A percentile compares a stretch with the other conserved stretches of the same genome.
Evolutionary conservation across 2,888 invertebrate genomes (phyloP).

Genomic region (Agrenia bidenticulata): DNA sequence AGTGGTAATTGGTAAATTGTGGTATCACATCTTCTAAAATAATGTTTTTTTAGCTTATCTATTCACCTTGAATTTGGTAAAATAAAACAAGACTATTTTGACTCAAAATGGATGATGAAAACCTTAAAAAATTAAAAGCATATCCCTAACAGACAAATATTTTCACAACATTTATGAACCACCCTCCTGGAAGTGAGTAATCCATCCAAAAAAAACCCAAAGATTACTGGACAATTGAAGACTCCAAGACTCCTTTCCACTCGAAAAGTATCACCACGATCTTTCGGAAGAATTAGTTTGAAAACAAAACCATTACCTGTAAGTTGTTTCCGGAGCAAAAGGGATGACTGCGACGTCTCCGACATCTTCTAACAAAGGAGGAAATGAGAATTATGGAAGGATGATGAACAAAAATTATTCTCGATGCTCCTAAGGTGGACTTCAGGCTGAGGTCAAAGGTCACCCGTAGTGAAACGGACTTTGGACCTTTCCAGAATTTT

Average conservation of each 20-base stretch:
- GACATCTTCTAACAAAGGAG: constrained; percentile 9
- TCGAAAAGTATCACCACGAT: too few relatives aligned
- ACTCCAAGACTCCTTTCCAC: too few relatives aligned
- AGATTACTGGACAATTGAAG: too few relatives aligned
- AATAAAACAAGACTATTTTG: too few relatives aligned
- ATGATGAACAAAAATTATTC: not conserved
- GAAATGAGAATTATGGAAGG: constrained; percentile 4
- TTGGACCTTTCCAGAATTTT: not conserved
- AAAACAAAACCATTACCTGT: too few relatives aligned
- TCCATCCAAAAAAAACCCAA: constrained; percentile 47
- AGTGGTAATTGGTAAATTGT: too few relatives aligned
- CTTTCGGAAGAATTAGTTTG: too few relatives aligned
- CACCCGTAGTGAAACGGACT: not conserved
- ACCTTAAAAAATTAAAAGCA: not conserved
- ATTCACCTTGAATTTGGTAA: too few relatives aligned
- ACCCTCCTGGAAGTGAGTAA: not conserved
- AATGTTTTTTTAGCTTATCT: too few relatives aligned
- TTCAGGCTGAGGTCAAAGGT: not conserved
- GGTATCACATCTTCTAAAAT: too few relatives aligned
- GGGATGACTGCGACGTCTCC: constrained; percentile 76
- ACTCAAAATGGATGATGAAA: too few relatives aligned
- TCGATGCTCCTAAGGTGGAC: not conserved
- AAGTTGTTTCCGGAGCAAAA: constrained; percentile 91
- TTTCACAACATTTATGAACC: not conserved
- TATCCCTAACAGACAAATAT: not conserved